phyloP scores from a whole-genome alignment of 2,888 invertebrate species.

The Microctonus aethiopoides region DNA sequence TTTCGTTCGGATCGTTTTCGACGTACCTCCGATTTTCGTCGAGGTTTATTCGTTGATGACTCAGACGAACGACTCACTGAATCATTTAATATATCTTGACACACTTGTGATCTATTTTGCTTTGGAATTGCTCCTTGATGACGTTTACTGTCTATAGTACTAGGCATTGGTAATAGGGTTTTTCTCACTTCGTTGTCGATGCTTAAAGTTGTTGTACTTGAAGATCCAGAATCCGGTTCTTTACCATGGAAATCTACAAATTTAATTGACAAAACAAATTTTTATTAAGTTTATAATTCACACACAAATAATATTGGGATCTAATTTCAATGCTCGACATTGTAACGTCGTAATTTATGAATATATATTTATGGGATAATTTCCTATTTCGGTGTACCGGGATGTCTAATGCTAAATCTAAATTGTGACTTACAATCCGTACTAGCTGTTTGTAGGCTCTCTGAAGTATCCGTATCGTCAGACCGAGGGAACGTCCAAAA shows the following conservation, averaged over 20 bases:
- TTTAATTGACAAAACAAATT: background rate
- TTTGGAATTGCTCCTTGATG: constrained; percentile 81
- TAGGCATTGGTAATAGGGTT: constrained; percentile 68
- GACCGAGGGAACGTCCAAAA: constrained; percentile 65
- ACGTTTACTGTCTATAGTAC: constrained; percentile 70
- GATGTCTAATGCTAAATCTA: background rate
- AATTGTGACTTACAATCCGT: constrained; percentile 61
- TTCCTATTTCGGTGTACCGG: constrained; percentile 21
- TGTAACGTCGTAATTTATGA: background rate
- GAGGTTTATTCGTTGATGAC: constrained; percentile 59
- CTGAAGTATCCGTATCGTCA: constrained; percentile 66
- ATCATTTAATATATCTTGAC: constrained; percentile 62
- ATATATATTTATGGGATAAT: background rate
- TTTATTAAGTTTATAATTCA: background rate
- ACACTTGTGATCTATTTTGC: constrained; percentile 70
- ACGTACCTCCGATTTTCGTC: constrained; percentile 62
- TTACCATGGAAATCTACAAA: constrained; percentile 66
- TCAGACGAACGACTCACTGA: constrained; percentile 59
- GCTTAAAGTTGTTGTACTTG: constrained; percentile 68
- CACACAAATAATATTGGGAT: background rate
- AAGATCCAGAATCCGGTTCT: constrained; percentile 69
- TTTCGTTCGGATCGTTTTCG: constrained; percentile 44
- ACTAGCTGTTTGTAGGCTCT: constrained; percentile 65
- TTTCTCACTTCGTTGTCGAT: constrained; percentile 66
- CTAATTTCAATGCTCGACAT: background rate